Percentiles rank a stretch among this genome's conserved stretches.
Evolutionary conservation across 2,797 vertebrate genomes (phyloP).

Genomic region (Glossophaga mutica): DNA sequence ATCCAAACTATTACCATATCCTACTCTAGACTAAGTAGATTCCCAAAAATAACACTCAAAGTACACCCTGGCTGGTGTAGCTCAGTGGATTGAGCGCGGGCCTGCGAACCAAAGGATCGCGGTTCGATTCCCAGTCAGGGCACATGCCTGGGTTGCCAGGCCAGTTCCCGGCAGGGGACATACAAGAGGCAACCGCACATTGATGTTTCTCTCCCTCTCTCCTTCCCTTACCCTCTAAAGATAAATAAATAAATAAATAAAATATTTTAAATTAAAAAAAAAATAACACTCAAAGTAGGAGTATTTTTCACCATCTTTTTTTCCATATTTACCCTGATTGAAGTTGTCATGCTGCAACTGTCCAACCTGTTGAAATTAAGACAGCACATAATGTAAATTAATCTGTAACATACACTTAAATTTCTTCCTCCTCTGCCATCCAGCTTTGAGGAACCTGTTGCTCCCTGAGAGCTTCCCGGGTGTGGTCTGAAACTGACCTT

Average conservation of each 20-base stretch:
- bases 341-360: background rate
- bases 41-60: background rate
- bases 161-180: too few relatives aligned
- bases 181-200: too few relatives aligned
- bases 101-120: too few relatives aligned
- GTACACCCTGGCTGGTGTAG: too few relatives aligned
- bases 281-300: background rate
- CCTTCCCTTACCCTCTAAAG: too few relatives aligned
- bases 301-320: background rate
- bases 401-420: background rate
- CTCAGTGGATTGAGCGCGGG: too few relatives aligned
- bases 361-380: background rate
- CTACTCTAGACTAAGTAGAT: background rate
- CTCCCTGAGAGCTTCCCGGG: too few relatives aligned
- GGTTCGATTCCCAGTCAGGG: too few relatives aligned
- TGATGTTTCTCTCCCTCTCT: too few relatives aligned
- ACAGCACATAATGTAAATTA: background rate
- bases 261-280: too few relatives aligned
- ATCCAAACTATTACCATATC: background rate
- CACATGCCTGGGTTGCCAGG: too few relatives aligned
- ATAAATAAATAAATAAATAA: too few relatives aligned
- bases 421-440: background rate
- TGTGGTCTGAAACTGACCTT: background rate
- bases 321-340: background rate
- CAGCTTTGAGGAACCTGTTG: background rate